phyloP scores from a whole-genome alignment of 2,888 invertebrate species.

The Drosophila nr. fundita region DNA sequence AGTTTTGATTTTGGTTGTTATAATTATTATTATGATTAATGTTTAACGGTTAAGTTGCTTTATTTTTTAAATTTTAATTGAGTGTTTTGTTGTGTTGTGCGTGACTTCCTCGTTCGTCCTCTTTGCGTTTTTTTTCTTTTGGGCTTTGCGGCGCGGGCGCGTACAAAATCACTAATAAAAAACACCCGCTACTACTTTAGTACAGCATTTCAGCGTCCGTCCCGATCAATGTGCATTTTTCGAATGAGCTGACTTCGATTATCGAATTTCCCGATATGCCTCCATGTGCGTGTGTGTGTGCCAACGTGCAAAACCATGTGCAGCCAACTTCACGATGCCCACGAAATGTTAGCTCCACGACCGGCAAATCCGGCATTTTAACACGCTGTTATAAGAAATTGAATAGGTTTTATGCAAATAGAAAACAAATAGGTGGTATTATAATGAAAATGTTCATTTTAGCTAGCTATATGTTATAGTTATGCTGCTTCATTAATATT shows the following conservation, averaged over 20 bases:
- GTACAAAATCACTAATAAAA: conserved; percentile 58
- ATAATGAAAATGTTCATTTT: not conserved
- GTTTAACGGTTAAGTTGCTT: conserved; percentile 33
- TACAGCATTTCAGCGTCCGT: conserved; percentile 44
- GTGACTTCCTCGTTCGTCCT: conserved; percentile 60
- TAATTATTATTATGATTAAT: conserved; percentile 13
- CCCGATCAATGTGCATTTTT: conserved; percentile 49
- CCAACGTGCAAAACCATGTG: conserved; percentile 6
- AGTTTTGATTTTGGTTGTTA: conserved; percentile 32
- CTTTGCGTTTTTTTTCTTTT: conserved; percentile 36
- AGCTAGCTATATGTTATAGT: not conserved
- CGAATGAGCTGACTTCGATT: conserved; percentile 45
- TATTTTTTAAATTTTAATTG: conserved; percentile 21
- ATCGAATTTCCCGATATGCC: conserved; percentile 29
- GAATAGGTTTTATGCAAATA: not conserved
- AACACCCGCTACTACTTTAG: conserved; percentile 46
- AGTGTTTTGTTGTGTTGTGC: conserved; percentile 38
- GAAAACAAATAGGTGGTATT: no score
- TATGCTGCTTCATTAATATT: not conserved
- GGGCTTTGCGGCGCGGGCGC: conserved; percentile 59
- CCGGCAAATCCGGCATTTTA: conserved; percentile 8
- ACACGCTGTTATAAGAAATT: not conserved
- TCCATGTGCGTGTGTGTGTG: not conserved
- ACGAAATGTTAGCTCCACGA: not conserved
- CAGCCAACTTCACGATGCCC: conserved; percentile 19